phyloP scores from a whole-genome alignment of 2,888 invertebrate species.

The Entomobrya proxima region DNA sequence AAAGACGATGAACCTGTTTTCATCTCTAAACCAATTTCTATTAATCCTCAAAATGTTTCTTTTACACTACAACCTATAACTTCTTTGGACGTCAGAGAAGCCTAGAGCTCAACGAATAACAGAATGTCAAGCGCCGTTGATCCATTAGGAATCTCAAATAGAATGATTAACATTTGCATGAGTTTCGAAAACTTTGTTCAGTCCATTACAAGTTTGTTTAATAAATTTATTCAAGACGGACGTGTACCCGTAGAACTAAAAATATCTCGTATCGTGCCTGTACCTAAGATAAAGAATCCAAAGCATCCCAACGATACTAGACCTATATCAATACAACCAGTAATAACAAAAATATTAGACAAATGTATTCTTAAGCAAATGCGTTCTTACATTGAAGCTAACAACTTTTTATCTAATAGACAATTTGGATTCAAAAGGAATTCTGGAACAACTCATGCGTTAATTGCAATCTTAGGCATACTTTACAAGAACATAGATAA shows the following conservation, averaged over 20 bases:
- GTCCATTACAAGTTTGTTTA: neutral
- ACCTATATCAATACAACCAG: conserved; percentile 53
- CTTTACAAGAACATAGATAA: conserved; percentile 47
- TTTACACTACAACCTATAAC: neutral
- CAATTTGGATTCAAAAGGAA: conserved; percentile 53
- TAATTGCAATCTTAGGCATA: conserved; percentile 33
- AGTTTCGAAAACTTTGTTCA: neutral
- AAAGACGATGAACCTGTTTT: neutral
- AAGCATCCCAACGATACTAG: conserved; percentile 14
- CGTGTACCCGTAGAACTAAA: neutral
- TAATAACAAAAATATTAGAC: conserved; percentile 39
- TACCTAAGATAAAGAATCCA: conserved; percentile 42
- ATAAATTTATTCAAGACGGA: neutral
- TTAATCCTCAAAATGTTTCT: neutral
- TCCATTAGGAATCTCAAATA: neutral
- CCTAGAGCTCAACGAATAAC: neutral
- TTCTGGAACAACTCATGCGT: conserved; percentile 20
- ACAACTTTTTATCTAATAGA: conserved; percentile 4
- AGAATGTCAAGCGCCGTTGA: neutral
- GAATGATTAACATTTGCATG: conserved; percentile 1
- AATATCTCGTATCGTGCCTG: neutral
- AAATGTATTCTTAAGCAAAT: conserved; percentile 43
- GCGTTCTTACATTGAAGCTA: neutral
- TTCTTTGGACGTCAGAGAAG: neutral
- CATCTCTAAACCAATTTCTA: neutral